These are phyloP conservation scores for Aspidiotus rigidus DNA, from an alignment of 2,888 invertebrate species.

Conservation along the genomic window DNA sequence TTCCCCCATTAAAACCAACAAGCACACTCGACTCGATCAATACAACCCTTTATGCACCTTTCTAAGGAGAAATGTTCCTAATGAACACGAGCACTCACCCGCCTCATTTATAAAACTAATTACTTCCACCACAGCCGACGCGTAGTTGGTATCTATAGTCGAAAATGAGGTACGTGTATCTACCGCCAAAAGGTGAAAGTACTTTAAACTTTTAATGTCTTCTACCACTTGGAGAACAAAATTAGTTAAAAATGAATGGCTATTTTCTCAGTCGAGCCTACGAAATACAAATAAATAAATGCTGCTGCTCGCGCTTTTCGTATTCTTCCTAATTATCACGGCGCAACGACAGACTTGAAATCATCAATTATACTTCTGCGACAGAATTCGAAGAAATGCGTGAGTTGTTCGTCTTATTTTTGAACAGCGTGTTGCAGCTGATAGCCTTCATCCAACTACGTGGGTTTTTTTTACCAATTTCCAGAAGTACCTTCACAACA, in stretches of 20 bases:
- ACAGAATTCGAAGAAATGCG: no score
- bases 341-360: not conserved
- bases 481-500: no score
- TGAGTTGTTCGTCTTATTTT: no score
- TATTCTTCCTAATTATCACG: not conserved
- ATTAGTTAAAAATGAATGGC: conserved; percentile 31
- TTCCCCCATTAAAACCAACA: not conserved
- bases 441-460: no score
- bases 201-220: conserved; percentile 26
- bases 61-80: no score
- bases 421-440: no score
- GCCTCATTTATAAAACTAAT: not conserved
- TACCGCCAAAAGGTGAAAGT: not conserved
- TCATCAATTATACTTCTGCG: not conserved
- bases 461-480: no score
- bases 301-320: not conserved
- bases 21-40: not conserved
- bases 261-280: conserved; percentile 25
- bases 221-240: conserved; percentile 32
- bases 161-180: not conserved
- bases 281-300: conserved; percentile 18
- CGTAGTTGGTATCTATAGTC: not conserved
- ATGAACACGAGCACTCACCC: not conserved
- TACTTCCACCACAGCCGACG: not conserved
- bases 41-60: not conserved